phyloP scores from a whole-genome alignment of 2,888 invertebrate genomes.

The Caradrina kadenii region DNA sequence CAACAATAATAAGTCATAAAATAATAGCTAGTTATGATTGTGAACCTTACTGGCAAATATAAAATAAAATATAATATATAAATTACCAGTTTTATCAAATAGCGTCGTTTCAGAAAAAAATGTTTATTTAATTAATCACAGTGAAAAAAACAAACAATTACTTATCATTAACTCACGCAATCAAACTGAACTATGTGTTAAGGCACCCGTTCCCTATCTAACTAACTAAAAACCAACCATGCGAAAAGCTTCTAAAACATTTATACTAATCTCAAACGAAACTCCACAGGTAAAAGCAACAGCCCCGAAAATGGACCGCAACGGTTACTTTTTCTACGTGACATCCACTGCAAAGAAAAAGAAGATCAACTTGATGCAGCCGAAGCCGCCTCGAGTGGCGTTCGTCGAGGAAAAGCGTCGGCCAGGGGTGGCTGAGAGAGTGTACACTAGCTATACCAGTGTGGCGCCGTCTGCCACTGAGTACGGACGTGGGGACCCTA shows the following conservation, averaged over 20 bases:
- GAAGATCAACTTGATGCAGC: slow-evolving; percentile 88
- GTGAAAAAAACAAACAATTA: too few relatives aligned
- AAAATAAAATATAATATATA: too few relatives aligned
- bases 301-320: slow-evolving; percentile 88
- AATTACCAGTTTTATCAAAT: too few relatives aligned
- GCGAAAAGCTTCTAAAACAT: neutral
- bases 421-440: slow-evolving; percentile 83
- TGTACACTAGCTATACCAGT: slow-evolving; percentile 77
- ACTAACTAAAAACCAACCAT: neutral
- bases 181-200: too few relatives aligned
- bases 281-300: slow-evolving; percentile 84
- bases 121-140: too few relatives aligned
- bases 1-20: too few relatives aligned
- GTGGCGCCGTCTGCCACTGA: slow-evolving; percentile 77
- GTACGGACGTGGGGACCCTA: slow-evolving; percentile 77
- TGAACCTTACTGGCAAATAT: too few relatives aligned
- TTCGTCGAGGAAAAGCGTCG: slow-evolving; percentile 85
- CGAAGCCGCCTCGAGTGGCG: slow-evolving; percentile 86
- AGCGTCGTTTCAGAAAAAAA: too few relatives aligned
- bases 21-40: too few relatives aligned
- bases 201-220: neutral
- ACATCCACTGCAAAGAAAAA: slow-evolving; percentile 89
- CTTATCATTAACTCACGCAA: too few relatives aligned
- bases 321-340: slow-evolving; percentile 88
- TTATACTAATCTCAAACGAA: slow-evolving; percentile 22